Evolutionary conservation across 2,888 invertebrate species (phyloP).

Genomic region (Ceriagrion tenellum): DNA sequence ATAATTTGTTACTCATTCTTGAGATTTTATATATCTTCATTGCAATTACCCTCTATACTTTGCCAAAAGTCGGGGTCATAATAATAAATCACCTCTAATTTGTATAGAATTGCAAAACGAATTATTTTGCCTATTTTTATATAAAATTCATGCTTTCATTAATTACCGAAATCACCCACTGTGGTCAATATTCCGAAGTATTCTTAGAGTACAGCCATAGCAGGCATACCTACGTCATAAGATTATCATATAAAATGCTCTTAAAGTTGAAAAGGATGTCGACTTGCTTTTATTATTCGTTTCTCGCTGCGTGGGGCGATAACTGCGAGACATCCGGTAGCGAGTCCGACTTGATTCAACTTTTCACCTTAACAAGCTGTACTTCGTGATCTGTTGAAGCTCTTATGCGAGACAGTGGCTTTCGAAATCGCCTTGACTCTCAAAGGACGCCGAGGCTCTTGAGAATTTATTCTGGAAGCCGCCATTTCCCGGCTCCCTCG

Average conservation of each 20-base stretch:
- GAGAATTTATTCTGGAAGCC: not conserved
- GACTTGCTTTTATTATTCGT: not conserved
- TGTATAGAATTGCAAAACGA: no score
- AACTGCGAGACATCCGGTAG: not conserved
- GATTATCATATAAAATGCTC: no score
- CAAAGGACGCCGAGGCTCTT: not conserved
- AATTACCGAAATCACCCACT: no score
- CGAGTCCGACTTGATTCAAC: not conserved
- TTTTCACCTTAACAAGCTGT: not conserved
- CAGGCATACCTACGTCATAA: no score
- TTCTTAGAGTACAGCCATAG: no score
- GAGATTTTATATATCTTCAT: not conserved
- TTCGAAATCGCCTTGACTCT: not conserved
- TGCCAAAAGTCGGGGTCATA: no score
- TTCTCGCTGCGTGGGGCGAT: not conserved
- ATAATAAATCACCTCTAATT: no score
- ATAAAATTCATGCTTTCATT: no score
- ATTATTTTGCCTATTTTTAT: no score
- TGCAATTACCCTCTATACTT: no score
- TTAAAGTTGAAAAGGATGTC: not conserved
- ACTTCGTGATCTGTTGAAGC: not conserved
- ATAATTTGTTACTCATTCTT: not conserved
- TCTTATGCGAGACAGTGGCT: not conserved
- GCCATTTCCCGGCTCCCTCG: not conserved
- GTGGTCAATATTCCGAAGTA: no score